A percentile compares a stretch with the other conserved stretches of the same genome.
phyloP scores from a whole-genome alignment of 2,888 invertebrate species.

The Tinea semifulvella region DNA sequence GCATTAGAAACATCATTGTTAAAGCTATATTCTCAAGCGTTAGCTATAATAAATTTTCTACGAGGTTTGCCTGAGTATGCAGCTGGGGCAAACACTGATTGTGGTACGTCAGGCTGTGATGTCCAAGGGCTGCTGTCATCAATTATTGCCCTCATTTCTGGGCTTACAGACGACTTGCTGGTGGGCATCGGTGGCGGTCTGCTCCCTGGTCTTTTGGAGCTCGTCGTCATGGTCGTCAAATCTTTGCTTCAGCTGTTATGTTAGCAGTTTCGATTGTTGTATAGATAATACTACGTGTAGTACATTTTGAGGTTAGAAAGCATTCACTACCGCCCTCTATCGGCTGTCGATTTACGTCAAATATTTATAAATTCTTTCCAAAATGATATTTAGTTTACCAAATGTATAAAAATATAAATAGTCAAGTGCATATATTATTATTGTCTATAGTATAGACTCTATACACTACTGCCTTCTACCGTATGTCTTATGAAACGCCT shows the following conservation, averaged over 20 bases:
- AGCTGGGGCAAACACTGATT: constrained; percentile 43
- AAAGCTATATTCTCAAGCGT: constrained; percentile 50
- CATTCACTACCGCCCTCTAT: no score
- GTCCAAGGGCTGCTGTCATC: constrained; percentile 41
- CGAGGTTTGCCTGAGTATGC: constrained; percentile 48
- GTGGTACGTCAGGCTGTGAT: constrained; percentile 15
- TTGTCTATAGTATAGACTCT: no score
- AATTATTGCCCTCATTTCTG: constrained; percentile 35
- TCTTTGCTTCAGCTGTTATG: constrained; percentile 37
- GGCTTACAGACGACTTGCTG: constrained; percentile 43
- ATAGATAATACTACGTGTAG: neutral
- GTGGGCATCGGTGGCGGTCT: constrained; percentile 45
- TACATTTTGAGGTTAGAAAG: no score
- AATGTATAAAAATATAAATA: no score
- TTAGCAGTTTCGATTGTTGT: constrained; percentile 20
- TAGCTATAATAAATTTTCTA: constrained; percentile 55
- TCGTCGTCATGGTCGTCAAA: constrained; percentile 45
- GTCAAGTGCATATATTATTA: no score
- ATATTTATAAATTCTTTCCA: no score
- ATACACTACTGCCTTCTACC: no score
- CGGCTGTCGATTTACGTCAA: no score
- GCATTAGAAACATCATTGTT: constrained; percentile 51
- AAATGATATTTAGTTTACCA: no score
- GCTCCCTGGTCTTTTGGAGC: constrained; percentile 43
- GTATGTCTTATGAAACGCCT: no score